Conservation (phyloP, 1,140 invertebrate species). For the Sipha flava region DNA sequence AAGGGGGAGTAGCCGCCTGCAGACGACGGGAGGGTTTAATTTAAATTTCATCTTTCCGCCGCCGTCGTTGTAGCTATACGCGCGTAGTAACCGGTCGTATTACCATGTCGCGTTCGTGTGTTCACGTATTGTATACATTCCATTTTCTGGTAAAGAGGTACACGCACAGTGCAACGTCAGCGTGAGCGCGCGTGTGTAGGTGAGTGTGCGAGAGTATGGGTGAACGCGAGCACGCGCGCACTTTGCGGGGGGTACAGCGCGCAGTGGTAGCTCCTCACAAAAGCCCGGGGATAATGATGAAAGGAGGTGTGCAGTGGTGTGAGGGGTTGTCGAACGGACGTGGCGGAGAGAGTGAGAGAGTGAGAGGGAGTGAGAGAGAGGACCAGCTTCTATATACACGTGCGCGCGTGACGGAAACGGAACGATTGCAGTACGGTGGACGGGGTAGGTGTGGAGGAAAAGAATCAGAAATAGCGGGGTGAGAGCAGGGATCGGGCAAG, state of each 20-base stretch:
- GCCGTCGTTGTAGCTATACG: neutral
- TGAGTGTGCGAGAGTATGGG: too few relatives aligned
- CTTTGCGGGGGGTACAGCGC: neutral
- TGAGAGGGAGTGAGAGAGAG: neutral
- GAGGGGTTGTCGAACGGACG: neutral
- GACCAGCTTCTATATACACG: neutral
- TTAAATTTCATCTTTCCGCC: neutral
- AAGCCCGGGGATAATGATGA: conserved; percentile 16
- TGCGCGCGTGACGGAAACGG: neutral
- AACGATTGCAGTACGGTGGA: neutral
- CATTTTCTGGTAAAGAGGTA: neutral
- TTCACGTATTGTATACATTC: neutral
- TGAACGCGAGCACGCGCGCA: too few relatives aligned
- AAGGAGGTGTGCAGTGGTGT: neutral
- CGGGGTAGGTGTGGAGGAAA: neutral
- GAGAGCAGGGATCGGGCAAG: neutral
- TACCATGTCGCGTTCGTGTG: neutral
- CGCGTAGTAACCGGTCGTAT: neutral
- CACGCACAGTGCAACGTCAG: neutral
- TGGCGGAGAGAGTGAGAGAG: neutral
- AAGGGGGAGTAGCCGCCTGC: neutral
- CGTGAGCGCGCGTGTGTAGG: neutral
- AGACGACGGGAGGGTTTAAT: neutral
- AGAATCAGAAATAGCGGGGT: neutral
- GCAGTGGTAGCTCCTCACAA: neutral